Evolutionary conservation across 2,113 vertebrate species (phyloP).

Genomic region (Pollachius pollachius): DNA sequence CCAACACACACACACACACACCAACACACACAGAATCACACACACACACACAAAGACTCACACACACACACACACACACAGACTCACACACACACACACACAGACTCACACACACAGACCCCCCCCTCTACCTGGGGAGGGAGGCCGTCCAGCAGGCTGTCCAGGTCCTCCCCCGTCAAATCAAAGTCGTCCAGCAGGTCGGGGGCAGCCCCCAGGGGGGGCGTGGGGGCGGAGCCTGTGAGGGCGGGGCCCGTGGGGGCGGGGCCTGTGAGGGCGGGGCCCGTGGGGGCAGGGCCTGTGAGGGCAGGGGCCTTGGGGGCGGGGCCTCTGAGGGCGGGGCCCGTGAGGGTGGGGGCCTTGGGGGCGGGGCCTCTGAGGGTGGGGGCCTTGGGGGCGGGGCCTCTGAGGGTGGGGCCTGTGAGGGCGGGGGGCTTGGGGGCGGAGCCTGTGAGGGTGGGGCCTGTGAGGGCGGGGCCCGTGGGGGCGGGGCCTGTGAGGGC

Average conservation of each 20-base stretch:
- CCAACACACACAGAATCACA: background rate
- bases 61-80: background rate
- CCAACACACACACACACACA: conserved; percentile 8
- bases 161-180: conserved; percentile 88
- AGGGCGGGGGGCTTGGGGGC: conserved; percentile 62
- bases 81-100: background rate
- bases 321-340: conserved; percentile 42
- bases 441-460: conserved; percentile 42
- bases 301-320: conserved; percentile 48
- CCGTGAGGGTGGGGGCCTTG: conserved; percentile 30
- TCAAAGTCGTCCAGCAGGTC: conserved; percentile 82
- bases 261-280: conserved; percentile 49
- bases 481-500: conserved; percentile 42
- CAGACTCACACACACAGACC: conserved; percentile 60
- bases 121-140: conserved; percentile 65
- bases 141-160: conserved; percentile 84
- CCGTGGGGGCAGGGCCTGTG: conserved; percentile 43
- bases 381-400: conserved; percentile 47
- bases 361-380: conserved; percentile 36
- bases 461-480: conserved; percentile 1
- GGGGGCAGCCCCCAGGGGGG: conserved; percentile 61
- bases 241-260: conserved; percentile 40
- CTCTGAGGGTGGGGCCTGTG: conserved; percentile 46
- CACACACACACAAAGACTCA: background rate
- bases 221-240: conserved; percentile 50